phyloP scores from a whole-genome alignment of 2,888 invertebrate species.

The Caenorhabditis sp. region DNA sequence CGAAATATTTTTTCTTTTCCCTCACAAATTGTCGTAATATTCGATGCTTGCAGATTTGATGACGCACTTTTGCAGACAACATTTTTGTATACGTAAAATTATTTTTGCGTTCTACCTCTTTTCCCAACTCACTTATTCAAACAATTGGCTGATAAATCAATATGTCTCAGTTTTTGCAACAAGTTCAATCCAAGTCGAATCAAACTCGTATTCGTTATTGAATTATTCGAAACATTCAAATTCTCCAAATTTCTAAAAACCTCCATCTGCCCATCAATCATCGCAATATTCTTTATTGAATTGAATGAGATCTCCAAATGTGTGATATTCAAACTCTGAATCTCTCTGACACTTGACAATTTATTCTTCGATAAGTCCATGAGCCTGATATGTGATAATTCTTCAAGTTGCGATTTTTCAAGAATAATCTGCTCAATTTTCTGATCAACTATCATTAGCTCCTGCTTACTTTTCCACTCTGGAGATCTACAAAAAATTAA shows the following conservation, averaged over 20 bases:
- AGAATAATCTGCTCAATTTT: constrained; percentile 38
- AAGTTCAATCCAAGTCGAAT: constrained; percentile 25
- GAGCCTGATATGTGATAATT: constrained; percentile 18
- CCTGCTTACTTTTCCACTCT: constrained; percentile 29
- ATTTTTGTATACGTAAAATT: no score
- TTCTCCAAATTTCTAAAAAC: constrained; percentile 27
- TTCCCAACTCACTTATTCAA: constrained; percentile 12
- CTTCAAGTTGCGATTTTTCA: constrained; percentile 34
- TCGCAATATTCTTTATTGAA: constrained; percentile 23
- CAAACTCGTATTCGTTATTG: constrained; percentile 23
- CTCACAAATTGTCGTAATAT: no score
- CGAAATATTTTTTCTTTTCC: neutral
- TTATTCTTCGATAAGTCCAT: constrained; percentile 30
- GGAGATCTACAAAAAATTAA: constrained; percentile 19
- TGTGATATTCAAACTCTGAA: constrained; percentile 25
- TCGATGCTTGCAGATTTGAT: no score
- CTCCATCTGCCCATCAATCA: constrained; percentile 8
- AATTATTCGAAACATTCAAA: constrained; percentile 28
- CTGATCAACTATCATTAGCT: constrained; percentile 38
- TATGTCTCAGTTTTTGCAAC: constrained; percentile 17
- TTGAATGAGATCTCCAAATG: constrained; percentile 24
- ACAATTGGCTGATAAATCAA: constrained; percentile 23
- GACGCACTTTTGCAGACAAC: no score
- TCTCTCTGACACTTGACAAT: constrained; percentile 29
- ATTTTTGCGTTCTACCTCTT: no score